Evolutionary conservation across 1,140 invertebrate genomes (phyloP).

Genomic region (Melitaea cinxia): DNA sequence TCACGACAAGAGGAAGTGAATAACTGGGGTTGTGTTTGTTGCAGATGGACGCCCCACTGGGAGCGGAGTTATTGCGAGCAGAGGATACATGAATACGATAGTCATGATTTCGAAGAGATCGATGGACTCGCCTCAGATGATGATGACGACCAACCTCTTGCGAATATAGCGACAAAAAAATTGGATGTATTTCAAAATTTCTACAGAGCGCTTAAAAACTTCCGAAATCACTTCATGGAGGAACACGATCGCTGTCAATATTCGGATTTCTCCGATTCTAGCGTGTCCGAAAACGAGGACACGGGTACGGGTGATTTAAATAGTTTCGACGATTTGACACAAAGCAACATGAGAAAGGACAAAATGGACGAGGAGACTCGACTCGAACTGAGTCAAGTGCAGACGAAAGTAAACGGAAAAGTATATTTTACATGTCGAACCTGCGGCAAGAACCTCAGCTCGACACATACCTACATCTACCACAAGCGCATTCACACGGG

Average conservation of each 20-base stretch:
- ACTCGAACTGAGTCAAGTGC: conserved; percentile 51
- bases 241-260: conserved; percentile 42
- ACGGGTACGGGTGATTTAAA: conserved; percentile 32
- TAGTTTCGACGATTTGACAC: conserved; percentile 60
- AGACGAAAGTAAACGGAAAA: conserved; percentile 54
- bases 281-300: conserved; percentile 35
- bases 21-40: conserved; percentile 60
- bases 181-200: conserved; percentile 48
- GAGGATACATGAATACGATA: conserved; percentile 1
- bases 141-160: conserved; percentile 57
- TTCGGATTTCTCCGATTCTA: conserved; percentile 52
- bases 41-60: conserved; percentile 50
- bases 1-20: conserved; percentile 44
- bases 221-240: conserved; percentile 54
- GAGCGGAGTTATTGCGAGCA: conserved; percentile 1
- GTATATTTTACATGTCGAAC: conserved; percentile 82
- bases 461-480: conserved; percentile 83
- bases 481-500: conserved; percentile 87
- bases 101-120: background rate
- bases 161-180: conserved; percentile 41
- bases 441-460: conserved; percentile 84
- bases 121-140: conserved; percentile 37
- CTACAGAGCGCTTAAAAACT: conserved; percentile 59
- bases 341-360: conserved; percentile 55
- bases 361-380: conserved; percentile 57